Base-by-base conservation (phyloP, 2,888 invertebrate genomes). In the Mechanitis messenoides region DNA sequence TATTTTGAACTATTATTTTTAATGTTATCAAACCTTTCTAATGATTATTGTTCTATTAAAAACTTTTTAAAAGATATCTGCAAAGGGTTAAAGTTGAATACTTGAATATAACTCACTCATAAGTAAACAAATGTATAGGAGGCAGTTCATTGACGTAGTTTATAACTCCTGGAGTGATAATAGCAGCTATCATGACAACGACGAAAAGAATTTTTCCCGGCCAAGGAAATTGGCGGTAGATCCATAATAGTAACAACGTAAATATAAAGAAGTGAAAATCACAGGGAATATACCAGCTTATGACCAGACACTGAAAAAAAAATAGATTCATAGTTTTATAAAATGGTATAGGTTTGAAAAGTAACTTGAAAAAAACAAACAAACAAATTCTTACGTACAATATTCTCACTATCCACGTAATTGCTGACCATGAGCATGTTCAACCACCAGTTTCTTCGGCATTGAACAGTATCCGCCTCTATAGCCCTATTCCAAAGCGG, bases 251-350 rank as follows among this genome's bases (percentile, higher is more conserved):
- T 28, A 91, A 73, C n/a, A 92, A 77, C 0, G 91, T 91, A 20
- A 93, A 74, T 55, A 92, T 79, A 79, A 93, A 93, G 81, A 91
- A 92, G 75, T 94, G 94, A 81, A 93, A 93, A 78, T 94, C 94
- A 64, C 93, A 93, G 0, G 94, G 92, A 46, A 94, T 88, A 79
- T 93, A 94, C 94, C 94, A 94, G 1, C 93, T 91, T 65, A 92
- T 90, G 0, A 92, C 85, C 80, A 94, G 87, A 72, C 94, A 94
- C 94, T 94, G 81, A 47, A 89, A 76, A 59, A 45, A 59, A 54
- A 50, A 50, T 50, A 58, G 33, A 33, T 54, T 47, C 3, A 46
- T 46, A 46, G 5, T 20, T n/a, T 12, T 12, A 46, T 2, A 12
- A 46, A 46, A 46, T 28, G n/a, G 20, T 47, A 28, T 28, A 47